Evolutionary conservation across 1,140 invertebrate species (phyloP), one percentile per base, ranked within the genome.

Genomic region (Chlorops oryzae): DNA sequence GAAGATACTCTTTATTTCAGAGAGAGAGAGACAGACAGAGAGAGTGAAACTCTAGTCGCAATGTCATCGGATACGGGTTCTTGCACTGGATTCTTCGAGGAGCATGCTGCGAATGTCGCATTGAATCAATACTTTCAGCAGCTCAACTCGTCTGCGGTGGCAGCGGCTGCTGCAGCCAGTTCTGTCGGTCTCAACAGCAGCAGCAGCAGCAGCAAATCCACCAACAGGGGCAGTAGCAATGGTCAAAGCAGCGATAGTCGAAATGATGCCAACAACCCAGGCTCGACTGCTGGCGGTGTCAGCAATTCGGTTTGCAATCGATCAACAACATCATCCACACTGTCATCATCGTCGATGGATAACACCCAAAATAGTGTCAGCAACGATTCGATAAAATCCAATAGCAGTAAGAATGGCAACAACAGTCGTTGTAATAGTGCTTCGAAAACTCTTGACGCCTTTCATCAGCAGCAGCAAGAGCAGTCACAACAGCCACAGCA

Each of bases 121-220:
- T 28, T 70, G 21, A 59, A 63, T 52, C 63, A 70, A 50, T 70
- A 70, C 44, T 70, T 70, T 46, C 66, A 67, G 45, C 66, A 70
- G 12, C 52, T 70, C 21, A 70, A 65, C 45, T 63, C 66, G 5
- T 55, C 58, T 24, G 57, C 61, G 20, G 55, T 63, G 10, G 62
- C 61, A 10, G 61, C 52, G 5, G 56, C 27, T 2, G 34, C 12
- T 0, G 32, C 21, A 13, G 34, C n/a, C n/a, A n/a, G n/a, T n/a
- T n/a, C n/a, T n/a, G n/a, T n/a, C n/a, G n/a, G n/a, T n/a, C n/a
- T 21, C 32, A 41, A 39, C 24, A 46, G 37, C 20, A 40, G 34
- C 17, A 54, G 47, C 48, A 34, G 40, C 22, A 38, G 41, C 18
- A 20, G 18, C 38, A 40, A 20, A 9, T 39, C 28, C 17, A 54